These are phyloP conservation scores for Zosterops japonicus DNA, from an alignment of 2,113 vertebrate species.

Conservation along the genomic window DNA sequence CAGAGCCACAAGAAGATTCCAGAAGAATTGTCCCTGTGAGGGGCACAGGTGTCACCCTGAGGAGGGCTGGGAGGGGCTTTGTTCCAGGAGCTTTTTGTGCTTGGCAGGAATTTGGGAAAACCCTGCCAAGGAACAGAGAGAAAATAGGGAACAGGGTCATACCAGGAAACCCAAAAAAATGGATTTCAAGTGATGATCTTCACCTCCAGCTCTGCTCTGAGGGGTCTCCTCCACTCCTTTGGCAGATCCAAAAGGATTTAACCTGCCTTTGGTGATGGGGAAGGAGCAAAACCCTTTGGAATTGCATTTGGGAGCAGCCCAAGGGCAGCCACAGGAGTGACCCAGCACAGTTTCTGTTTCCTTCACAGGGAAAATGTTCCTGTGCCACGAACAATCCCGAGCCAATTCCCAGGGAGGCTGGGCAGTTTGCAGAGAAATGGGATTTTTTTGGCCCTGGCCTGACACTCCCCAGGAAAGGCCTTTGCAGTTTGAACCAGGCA, in stretches of 20 bases:
- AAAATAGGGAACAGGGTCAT: not conserved
- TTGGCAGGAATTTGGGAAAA: not conserved
- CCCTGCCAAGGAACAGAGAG: not conserved
- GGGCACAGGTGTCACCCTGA: not conserved
- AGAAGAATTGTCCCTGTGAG: fast-evolving
- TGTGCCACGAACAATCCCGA: not conserved
- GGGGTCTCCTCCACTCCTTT: not conserved
- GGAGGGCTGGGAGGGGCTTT: not conserved
- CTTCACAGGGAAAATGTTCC: not conserved
- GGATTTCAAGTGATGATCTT: not conserved
- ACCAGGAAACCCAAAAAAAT: too few species aligned
- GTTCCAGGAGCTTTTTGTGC: not conserved
- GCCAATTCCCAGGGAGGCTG: not conserved
- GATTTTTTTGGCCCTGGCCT: not conserved
- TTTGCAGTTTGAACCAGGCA: not conserved
- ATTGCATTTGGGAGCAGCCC: fast-evolving
- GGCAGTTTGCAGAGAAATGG: not conserved
- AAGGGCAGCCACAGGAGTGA: not conserved
- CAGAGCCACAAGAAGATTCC: fast-evolving
- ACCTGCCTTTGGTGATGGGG: fast-evolving
- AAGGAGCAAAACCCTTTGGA: not conserved
- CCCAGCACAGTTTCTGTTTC: not conserved
- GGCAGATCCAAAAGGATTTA: not conserved
- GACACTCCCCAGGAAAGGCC: not conserved
- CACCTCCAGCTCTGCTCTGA: not conserved